Percentiles rank a stretch among this genome's conserved stretches.
phyloP scores from a whole-genome alignment of 1,140 invertebrate genomes.

The Heliconius melpomene region DNA sequence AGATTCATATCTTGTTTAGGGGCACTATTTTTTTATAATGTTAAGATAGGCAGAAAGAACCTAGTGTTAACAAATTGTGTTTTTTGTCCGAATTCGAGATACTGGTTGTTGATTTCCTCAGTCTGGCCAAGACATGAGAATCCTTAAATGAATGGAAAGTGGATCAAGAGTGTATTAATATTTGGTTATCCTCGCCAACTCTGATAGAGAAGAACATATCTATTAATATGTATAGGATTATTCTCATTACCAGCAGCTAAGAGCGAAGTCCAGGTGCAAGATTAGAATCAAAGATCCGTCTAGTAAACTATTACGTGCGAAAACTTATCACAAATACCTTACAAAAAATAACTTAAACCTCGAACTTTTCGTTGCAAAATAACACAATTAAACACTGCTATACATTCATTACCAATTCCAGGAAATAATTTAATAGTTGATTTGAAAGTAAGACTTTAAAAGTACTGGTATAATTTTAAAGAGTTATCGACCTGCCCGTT shows the following conservation, averaged over 20 bases:
- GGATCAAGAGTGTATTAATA: no score
- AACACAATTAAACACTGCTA: background rate
- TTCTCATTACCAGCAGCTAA: background rate
- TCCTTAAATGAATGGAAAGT: no score
- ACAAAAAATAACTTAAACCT: background rate
- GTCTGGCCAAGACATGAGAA: no score
- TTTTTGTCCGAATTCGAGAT: no score
- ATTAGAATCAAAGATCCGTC: background rate
- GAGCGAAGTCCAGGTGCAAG: background rate
- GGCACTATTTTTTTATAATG: no score
- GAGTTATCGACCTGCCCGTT: slow-evolving; percentile 21
- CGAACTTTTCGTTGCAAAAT: background rate
- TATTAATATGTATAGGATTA: background rate
- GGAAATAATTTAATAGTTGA: slow-evolving; percentile 5
- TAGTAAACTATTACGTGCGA: background rate
- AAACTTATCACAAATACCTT: background rate
- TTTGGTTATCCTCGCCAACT: no score
- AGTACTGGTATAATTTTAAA: slow-evolving; percentile 22
- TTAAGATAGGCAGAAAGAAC: no score
- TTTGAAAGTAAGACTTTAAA: slow-evolving; percentile 13
- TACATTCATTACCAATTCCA: background rate
- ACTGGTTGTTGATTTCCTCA: no score
- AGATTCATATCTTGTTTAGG: no score
- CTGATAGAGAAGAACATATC: background rate
- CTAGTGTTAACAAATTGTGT: no score